Evolutionary conservation across 23 tunicate species (phyloP).

Genomic region (Ciona savignyi): DNA sequence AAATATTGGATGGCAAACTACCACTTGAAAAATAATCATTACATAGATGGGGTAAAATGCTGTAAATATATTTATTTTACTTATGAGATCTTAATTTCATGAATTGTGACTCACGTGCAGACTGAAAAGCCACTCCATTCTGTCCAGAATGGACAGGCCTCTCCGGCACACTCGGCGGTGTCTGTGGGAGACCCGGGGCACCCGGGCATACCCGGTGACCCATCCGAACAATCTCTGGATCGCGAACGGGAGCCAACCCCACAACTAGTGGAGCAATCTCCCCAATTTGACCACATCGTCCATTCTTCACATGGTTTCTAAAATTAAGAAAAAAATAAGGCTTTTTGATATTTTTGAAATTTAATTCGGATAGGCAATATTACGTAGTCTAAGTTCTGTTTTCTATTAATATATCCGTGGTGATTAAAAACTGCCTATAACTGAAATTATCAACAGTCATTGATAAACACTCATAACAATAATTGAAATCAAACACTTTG

Average conservation of each 20-base stretch:
- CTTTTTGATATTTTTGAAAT: too few species aligned
- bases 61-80: too few species aligned
- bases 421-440: too few species aligned
- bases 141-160: constrained; percentile 26
- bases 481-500: too few species aligned
- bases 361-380: too few species aligned
- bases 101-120: constrained; percentile 14
- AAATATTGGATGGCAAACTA: not conserved
- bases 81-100: too few species aligned
- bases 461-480: too few species aligned
- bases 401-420: too few species aligned
- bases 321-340: too few species aligned
- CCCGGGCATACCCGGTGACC: constrained; percentile 30
- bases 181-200: constrained; percentile 40
- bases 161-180: constrained; percentile 4
- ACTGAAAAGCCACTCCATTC: constrained; percentile 39
- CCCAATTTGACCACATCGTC: constrained; percentile 53
- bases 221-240: constrained; percentile 35
- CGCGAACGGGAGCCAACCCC: constrained; percentile 29
- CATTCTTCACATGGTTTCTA: constrained; percentile 36
- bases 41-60: too few species aligned
- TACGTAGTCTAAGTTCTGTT: too few species aligned
- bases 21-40: not conserved
- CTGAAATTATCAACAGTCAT: too few species aligned
- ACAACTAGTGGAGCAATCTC: constrained; percentile 43